These are phyloP conservation scores for Pristionchus exspectatus DNA, from an alignment of 2,888 invertebrate species.

Conservation along the genomic window DNA sequence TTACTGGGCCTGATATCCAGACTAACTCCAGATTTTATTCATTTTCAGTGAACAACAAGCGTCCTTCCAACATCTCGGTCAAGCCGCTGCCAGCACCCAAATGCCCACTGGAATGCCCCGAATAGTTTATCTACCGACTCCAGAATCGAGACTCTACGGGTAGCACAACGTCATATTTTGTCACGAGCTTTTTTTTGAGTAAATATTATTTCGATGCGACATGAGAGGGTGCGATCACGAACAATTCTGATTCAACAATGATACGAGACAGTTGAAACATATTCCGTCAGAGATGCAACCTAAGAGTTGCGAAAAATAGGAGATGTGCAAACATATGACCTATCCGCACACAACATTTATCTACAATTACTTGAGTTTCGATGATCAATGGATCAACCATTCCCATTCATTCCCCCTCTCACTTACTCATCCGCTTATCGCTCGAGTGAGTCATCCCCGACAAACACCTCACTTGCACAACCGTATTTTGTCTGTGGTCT, in stretches of 20 bases:
- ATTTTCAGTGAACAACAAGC: constrained; percentile 8
- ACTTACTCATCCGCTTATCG: constrained; percentile 31
- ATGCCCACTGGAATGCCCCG: not conserved
- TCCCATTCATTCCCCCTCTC: not conserved
- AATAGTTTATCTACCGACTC: not conserved
- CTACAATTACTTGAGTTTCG: not conserved
- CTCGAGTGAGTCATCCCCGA: not conserved
- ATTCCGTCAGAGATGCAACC: not conserved
- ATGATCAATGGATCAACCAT: not conserved
- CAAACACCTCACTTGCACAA: not conserved
- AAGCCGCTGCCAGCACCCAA: not conserved
- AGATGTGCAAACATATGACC: not conserved
- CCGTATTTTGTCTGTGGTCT: not conserved
- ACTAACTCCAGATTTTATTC: not conserved
- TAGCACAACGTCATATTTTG: not conserved
- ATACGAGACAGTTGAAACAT: not conserved
- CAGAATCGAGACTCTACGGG: not conserved
- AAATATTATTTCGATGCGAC: too few relatives aligned
- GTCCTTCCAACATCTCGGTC: not conserved
- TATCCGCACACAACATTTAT: not conserved
- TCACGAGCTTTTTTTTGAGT: not conserved
- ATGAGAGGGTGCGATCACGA: too few relatives aligned
- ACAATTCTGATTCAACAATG: not conserved
- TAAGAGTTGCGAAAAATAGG: not conserved
- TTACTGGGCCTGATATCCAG: not conserved